Evolutionary conservation across 2,113 vertebrate genomes (phyloP).

Genomic region (Thermophis baileyi): DNA sequence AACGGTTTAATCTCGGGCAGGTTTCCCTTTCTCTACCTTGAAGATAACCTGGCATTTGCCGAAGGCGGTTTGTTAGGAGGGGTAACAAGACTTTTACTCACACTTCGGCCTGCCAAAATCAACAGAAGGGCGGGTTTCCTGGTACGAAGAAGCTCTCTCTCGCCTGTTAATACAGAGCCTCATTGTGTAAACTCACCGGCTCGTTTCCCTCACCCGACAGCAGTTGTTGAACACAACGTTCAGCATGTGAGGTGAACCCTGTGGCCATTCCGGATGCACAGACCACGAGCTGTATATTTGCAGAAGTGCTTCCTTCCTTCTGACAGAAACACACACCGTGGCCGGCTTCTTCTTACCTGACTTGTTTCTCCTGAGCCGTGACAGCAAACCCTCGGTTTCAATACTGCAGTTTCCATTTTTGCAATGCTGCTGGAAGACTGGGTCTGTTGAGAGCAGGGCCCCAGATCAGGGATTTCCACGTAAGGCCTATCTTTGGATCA

Average conservation of each 20-base stretch:
- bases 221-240: not conserved
- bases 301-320: not conserved
- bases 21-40: not conserved
- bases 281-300: not conserved
- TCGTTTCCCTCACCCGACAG: accelerated
- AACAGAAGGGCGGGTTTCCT: not conserved
- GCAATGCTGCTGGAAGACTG: not conserved
- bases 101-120: not conserved
- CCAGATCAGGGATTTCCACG: not conserved
- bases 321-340: not conserved
- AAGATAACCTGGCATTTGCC: not conserved
- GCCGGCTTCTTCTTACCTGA: not conserved
- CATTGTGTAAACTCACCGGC: not conserved
- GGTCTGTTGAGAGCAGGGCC: not conserved
- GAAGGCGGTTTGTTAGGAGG: not conserved
- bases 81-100: not conserved
- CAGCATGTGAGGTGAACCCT: not conserved
- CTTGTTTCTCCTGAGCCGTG: not conserved
- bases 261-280: accelerated
- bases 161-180: not conserved
- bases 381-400: not conserved
- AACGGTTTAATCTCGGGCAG: not conserved
- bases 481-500: not conserved
- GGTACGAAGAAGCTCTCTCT: not conserved
- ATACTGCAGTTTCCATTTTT: not conserved